phyloP scores from a whole-genome alignment of 2,113 vertebrate species.

The Hippocampus comes region DNA sequence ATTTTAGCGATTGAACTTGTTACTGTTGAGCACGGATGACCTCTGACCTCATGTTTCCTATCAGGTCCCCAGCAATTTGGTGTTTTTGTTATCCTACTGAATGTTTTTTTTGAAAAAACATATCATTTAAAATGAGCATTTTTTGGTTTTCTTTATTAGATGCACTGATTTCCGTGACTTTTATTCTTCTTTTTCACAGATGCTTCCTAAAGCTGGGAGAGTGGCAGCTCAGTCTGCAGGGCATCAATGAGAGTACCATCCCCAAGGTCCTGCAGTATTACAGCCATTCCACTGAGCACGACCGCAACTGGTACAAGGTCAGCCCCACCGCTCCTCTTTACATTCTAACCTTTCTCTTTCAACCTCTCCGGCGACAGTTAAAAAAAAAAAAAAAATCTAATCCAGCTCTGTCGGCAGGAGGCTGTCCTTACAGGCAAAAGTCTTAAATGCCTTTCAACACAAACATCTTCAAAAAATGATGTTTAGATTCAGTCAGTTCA shows the following conservation, averaged over 20 bases:
- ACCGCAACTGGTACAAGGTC: constrained; percentile 99
- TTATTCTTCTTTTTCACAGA: constrained; percentile 58
- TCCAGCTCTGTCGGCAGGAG: constrained; percentile 37
- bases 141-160: background rate
- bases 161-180: background rate
- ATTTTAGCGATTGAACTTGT: constrained; percentile 1
- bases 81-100: background rate
- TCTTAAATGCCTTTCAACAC: constrained; percentile 10
- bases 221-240: constrained; percentile 97
- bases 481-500: background rate
- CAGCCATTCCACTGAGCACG: constrained; percentile 93
- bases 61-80: background rate
- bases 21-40: background rate
- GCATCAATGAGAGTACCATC: constrained; percentile 98
- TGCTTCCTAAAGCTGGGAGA: constrained; percentile 97
- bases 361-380: constrained; percentile 17
- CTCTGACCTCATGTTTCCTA: constrained; percentile 4
- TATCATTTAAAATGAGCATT: too few species aligned
- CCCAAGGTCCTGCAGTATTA: constrained; percentile 96
- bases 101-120: too few species aligned
- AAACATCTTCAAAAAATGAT: constrained; percentile 11
- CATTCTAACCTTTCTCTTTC: constrained; percentile 33
- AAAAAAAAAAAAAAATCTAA: constrained; percentile 23
- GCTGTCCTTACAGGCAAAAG: constrained; percentile 9
- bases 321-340: constrained; percentile 23